phyloP scores from a whole-genome alignment of 2,797 vertebrate species.

The Scolopax bukidnonensis region DNA sequence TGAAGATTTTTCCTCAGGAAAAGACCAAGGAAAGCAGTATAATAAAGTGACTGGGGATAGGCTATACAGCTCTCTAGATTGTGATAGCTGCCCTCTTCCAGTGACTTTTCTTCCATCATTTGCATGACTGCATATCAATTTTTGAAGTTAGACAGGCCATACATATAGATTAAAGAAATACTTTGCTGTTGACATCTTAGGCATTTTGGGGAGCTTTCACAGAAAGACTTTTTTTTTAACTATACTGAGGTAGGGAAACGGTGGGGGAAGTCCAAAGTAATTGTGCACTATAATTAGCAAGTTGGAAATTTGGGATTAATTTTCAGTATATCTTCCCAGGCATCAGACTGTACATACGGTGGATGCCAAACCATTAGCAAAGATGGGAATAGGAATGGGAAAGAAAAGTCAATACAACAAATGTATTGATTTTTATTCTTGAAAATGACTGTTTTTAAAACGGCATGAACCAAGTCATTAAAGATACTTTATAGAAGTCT shows the following conservation, averaged over 20 bases:
- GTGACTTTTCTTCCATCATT: not conserved
- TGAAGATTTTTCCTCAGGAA: slow-evolving; percentile 44
- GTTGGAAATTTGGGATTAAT: not conserved
- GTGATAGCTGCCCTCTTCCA: not conserved
- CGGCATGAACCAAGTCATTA: slow-evolving; percentile 59
- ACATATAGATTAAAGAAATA: not conserved
- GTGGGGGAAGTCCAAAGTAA: not conserved
- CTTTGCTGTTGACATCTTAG: not conserved
- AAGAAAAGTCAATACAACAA: slow-evolving; percentile 34
- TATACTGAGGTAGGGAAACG: not conserved
- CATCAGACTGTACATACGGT: not conserved
- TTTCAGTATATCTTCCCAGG: not conserved
- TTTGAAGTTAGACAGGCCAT: not conserved
- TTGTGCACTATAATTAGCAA: slow-evolving; percentile 24
- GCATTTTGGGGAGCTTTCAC: not conserved
- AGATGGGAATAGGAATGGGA: not conserved
- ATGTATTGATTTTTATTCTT: slow-evolving; percentile 43
- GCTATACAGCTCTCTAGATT: not conserved
- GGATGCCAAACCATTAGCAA: slow-evolving; percentile 11
- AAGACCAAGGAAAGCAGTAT: slow-evolving; percentile 21
- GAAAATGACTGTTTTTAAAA: slow-evolving; percentile 47
- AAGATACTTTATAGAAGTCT: slow-evolving; percentile 60
- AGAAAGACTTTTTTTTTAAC: not conserved
- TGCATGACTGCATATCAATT: not conserved
- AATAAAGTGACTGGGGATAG: not conserved